phyloP scores from a whole-genome alignment of 2,113 vertebrate species.

The Ictalurus furcatus region DNA sequence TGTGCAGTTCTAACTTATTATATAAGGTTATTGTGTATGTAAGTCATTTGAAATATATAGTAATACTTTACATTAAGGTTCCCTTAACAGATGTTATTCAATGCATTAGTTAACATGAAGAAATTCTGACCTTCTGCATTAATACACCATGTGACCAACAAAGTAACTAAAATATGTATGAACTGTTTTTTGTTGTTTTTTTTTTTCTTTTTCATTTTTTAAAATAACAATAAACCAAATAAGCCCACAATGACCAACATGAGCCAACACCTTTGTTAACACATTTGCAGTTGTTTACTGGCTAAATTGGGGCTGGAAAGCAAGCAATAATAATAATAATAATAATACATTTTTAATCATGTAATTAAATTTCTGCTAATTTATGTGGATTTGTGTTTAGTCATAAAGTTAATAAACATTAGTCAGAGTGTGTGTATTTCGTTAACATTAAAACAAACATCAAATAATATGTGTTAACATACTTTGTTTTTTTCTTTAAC shows the following conservation, averaged over 20 bases:
- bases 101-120: not conserved
- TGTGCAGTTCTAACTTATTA: not conserved
- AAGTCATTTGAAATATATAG: not conserved
- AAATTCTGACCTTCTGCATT: not conserved
- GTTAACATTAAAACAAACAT: not conserved
- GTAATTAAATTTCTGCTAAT: not conserved
- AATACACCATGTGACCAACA: not conserved
- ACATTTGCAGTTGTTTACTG: no score
- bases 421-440: not conserved
- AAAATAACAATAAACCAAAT: not conserved
- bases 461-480: no score
- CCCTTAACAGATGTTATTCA: not conserved
- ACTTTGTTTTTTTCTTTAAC: not conserved
- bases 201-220: not conserved
- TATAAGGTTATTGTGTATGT: not conserved
- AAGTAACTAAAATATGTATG: not conserved
- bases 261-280: no score
- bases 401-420: not conserved
- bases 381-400: not conserved
- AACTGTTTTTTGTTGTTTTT: not conserved
- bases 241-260: not conserved
- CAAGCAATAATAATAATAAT: no score
- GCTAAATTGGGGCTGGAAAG: no score
- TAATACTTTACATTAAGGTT: not conserved
- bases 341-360: not conserved